These are phyloP conservation scores for Chesias legatella DNA, from an alignment of 2,888 invertebrate species.

Conservation along the genomic window DNA sequence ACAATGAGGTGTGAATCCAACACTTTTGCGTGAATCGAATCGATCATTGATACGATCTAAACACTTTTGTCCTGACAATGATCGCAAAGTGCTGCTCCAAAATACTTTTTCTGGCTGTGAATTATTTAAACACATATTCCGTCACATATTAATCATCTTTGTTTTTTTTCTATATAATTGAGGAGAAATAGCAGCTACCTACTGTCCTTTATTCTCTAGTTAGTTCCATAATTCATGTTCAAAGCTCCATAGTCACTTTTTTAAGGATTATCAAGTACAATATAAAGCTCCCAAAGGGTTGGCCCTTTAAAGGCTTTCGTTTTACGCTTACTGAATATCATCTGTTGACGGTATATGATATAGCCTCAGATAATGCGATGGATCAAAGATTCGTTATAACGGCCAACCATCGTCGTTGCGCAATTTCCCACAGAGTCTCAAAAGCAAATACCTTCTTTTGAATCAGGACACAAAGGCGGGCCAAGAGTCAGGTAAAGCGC, in stretches of 20 bases:
- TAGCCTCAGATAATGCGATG: slow-evolving; percentile 44
- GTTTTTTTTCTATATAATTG: too few species aligned
- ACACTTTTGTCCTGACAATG: slow-evolving; percentile 17
- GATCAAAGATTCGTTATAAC: slow-evolving; percentile 52
- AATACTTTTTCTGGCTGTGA: slow-evolving; percentile 2
- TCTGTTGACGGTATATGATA: slow-evolving; percentile 45
- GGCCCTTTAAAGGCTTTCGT: slow-evolving; percentile 39
- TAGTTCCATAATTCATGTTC: slow-evolving; percentile 23
- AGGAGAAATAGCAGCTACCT: too few species aligned
- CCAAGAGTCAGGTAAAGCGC: slow-evolving; percentile 79
- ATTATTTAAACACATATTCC: too few species aligned
- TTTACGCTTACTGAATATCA: slow-evolving; percentile 46
- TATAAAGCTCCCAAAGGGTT: slow-evolving; percentile 51
- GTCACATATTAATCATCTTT: too few species aligned
- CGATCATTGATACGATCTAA: slow-evolving; percentile 25
- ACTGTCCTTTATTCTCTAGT: too few species aligned
- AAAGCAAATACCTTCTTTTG: slow-evolving; percentile 72
- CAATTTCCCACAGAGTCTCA: slow-evolving; percentile 76
- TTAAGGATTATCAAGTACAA: slow-evolving; percentile 47
- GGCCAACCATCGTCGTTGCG: slow-evolving; percentile 63
- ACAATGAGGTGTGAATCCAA: slow-evolving; percentile 70
- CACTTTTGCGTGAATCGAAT: slow-evolving; percentile 42
- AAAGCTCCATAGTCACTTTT: slow-evolving; percentile 39
- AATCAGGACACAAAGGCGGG: slow-evolving; percentile 69
- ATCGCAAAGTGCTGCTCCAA: slow-evolving; percentile 13